Base-by-base conservation (phyloP, 2,888 invertebrate genomes). In the Norana najaformis region DNA sequence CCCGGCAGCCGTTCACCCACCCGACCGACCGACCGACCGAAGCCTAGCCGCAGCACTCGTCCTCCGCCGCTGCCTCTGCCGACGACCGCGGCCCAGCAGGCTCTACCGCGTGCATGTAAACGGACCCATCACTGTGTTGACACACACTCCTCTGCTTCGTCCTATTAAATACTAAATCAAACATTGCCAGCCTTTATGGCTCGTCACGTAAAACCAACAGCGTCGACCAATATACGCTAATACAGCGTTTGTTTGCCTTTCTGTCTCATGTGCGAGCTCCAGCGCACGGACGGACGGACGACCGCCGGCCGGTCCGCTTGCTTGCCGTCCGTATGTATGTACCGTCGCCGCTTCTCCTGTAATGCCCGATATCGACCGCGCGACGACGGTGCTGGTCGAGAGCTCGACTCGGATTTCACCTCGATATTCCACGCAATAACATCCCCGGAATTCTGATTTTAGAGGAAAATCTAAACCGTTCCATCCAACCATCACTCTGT, bases 121-220 rank as follows among this genome's bases (percentile, higher is more conserved):
- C 85, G 85, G 37, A 85, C 85, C 85, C 85, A 85, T 37, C 85
- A 85, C 85, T 36, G 16, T 85, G 37, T 85, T 37, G 85, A 85
- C 85, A 85, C 85, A 85, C 85, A 37, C 85, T 36, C 85, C 35
- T 36, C 85, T 85, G 85, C 36, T 85, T 37, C 85, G 85, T 85
- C 37, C 85, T 85, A 85, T 85, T 85, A 85, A 85, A 85, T 36
- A 85, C 85, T 37, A 85, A 85, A 35, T 85, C 85, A 85, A 85
- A 85, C 85, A 85, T 85, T 85, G 85, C 85, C 85, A 85, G 85
- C 36, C 85, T 37, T 85, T 85, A 35, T 85, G 23, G 85, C 37
- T 85, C 85, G 85, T 85, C 85, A 85, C 85, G 85, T 37, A 85
- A 85, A 85, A 85, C 85, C 85, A 85, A 85, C 85, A 85, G 35